phyloP scores from a whole-genome alignment of 1,140 invertebrate genomes.

The Lepidurus packardi region DNA sequence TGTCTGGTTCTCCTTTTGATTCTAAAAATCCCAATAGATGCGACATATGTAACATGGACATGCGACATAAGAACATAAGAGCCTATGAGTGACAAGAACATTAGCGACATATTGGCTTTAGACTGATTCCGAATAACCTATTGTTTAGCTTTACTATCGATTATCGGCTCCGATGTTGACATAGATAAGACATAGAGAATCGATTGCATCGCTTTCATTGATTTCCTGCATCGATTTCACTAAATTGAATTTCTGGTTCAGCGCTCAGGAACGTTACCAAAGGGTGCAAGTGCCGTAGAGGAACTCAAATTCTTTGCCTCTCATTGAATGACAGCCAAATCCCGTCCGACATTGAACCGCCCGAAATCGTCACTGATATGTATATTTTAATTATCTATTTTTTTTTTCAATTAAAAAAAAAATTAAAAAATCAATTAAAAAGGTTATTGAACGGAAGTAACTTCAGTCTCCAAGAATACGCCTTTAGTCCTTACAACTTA shows the following conservation, averaged over 20 bases:
- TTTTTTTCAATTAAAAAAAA: background rate
- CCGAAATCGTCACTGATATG: background rate
- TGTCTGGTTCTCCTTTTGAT: too few species aligned
- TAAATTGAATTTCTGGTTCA: background rate
- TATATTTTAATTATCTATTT: background rate
- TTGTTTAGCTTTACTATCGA: too few species aligned
- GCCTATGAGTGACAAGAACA: too few species aligned
- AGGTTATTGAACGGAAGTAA: background rate
- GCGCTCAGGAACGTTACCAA: background rate
- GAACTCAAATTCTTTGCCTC: background rate
- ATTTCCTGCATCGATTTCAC: too few species aligned
- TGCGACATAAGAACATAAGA: too few species aligned
- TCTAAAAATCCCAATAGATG: too few species aligned
- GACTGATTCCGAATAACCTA: too few species aligned
- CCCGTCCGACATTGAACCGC: background rate
- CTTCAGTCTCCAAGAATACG: background rate
- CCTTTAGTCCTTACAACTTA: background rate
- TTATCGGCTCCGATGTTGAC: too few species aligned
- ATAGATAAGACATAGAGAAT: too few species aligned
- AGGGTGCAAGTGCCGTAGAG: background rate
- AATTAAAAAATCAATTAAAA: background rate
- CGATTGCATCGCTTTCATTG: too few species aligned
- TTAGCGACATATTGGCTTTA: too few species aligned
- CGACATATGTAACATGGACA: too few species aligned
- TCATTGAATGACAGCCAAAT: background rate